Evolutionary conservation across 2,113 vertebrate species (phyloP).

Genomic region (Oenanthe oenanthe): DNA sequence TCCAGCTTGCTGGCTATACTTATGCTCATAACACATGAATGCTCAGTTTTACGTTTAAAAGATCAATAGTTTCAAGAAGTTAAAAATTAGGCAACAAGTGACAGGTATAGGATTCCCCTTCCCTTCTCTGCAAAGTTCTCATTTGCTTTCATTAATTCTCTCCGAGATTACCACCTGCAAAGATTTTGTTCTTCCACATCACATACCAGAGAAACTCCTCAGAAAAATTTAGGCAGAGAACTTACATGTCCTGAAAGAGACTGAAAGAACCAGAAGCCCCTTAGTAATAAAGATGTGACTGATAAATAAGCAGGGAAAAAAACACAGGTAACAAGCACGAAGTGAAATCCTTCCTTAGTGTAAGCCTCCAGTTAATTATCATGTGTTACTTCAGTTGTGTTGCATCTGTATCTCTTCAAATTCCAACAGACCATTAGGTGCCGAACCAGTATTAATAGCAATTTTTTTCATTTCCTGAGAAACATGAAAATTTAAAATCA

Average conservation of each 20-base stretch:
- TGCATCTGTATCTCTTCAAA: neutral
- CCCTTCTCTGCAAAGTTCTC: neutral
- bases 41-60: neutral
- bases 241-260: neutral
- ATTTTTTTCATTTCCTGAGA: neutral
- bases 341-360: neutral
- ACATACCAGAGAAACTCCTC: neutral
- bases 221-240: neutral
- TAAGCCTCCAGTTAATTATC: neutral
- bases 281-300: neutral
- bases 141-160: neutral
- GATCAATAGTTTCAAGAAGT: neutral
- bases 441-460: neutral
- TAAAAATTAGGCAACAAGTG: neutral
- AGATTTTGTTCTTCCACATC: neutral
- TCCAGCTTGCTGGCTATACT: neutral
- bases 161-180: neutral
- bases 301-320: neutral
- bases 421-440: neutral
- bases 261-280: neutral
- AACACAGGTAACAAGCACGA: neutral
- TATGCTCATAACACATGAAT: fast-evolving
- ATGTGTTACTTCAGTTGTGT: neutral
- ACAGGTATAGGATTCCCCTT: neutral
- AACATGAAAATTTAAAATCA: neutral